Conservation (phyloP, 2,113 vertebrate genomes). For the Micronisus gabar region DNA sequence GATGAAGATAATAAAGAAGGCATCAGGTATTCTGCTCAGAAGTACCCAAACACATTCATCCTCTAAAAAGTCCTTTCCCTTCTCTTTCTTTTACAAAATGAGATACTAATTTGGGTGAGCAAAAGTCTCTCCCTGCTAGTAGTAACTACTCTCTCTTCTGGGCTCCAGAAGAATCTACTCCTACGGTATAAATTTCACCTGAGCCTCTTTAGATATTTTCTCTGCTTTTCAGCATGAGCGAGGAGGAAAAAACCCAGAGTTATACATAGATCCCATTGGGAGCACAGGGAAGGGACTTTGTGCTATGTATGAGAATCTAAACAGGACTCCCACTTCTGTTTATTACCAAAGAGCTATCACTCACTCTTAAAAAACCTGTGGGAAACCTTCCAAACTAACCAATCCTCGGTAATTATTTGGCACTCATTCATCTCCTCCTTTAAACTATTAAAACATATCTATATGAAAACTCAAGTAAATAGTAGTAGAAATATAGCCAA, state of each 20-base stretch:
- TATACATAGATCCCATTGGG: rapidly evolving
- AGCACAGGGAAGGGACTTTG: background rate
- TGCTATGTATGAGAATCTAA: background rate
- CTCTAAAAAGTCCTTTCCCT: background rate
- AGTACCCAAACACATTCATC: background rate
- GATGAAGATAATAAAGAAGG: background rate
- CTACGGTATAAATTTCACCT: background rate
- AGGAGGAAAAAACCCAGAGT: background rate
- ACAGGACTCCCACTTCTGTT: background rate
- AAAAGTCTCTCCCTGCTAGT: background rate
- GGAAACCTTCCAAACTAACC: background rate
- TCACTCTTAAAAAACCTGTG: background rate
- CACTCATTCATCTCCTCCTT: background rate
- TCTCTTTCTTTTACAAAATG: background rate
- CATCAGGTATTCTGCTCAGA: background rate
- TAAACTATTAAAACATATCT: background rate
- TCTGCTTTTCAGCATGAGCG: background rate
- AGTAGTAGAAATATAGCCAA: background rate
- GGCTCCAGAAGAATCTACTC: background rate
- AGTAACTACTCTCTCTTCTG: background rate
- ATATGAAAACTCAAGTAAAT: background rate
- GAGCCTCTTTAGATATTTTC: background rate
- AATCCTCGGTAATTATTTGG: background rate
- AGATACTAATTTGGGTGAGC: background rate
- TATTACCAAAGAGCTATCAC: background rate